These are phyloP conservation scores for Oreocharis arfaki DNA, from an alignment of 2,113 vertebrate genomes.

Conservation along the genomic window DNA sequence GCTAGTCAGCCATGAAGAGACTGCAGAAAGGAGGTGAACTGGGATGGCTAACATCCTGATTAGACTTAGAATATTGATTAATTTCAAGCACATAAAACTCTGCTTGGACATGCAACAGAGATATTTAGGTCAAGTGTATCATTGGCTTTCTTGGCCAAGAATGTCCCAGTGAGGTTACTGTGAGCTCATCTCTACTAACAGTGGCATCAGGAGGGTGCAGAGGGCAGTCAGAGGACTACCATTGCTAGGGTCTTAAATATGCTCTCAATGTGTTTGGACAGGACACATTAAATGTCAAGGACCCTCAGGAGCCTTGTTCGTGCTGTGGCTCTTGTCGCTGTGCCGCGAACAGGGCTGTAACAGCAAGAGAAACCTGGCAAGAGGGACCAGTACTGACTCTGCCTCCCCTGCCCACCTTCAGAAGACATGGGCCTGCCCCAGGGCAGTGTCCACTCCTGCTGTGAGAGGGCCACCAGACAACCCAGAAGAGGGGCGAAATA, in stretches of 20 bases:
- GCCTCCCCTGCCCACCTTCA: background rate
- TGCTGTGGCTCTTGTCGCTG: fast-evolving
- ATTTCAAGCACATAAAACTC: background rate
- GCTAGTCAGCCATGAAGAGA: background rate
- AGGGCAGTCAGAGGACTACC: background rate
- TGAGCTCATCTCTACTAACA: background rate
- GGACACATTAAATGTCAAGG: background rate
- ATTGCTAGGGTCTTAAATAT: background rate
- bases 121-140: background rate
- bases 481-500: background rate
- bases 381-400: background rate
- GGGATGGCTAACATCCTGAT: background rate
- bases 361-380: background rate
- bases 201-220: background rate
- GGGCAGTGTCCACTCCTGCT: background rate
- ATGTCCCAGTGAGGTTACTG: background rate
- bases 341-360: background rate
- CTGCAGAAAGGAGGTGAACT: background rate
- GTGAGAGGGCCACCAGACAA: background rate
- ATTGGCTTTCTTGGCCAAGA: background rate
- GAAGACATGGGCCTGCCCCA: background rate
- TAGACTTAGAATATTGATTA: background rate
- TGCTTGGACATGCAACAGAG: background rate
- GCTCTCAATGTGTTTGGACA: background rate
- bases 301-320: background rate